Evolutionary conservation across 1,140 invertebrate species (phyloP), one percentile per base, ranked within the genome.

Genomic region (Euborellia annulipes): DNA sequence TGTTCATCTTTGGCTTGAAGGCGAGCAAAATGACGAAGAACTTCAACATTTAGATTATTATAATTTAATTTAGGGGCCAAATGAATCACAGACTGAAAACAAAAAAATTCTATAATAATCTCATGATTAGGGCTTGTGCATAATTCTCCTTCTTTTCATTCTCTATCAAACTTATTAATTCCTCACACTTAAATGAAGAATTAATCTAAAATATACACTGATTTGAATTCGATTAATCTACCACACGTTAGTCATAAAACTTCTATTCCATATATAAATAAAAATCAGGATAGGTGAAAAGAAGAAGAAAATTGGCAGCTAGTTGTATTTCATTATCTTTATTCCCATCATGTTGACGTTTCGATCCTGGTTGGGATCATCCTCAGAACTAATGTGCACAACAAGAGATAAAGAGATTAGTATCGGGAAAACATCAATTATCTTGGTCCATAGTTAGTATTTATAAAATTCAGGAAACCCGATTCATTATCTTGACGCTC

Each of bases 31-130:
- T 98, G 89, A 52, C 88, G 81, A 55, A 98, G 68, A 4, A 96
- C 77, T 66, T 98, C 94, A 14, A 93, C 86, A 69, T 98, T 97
- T 13, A 98, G 65, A 73, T 98, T 98, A 58, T 97, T 92, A 57
- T 93, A 92, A 68, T 93, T 98, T 41, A 98, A 74, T 67, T 97
- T 98, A 41, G 91, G 79, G 2, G 93, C 89, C 52, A 98, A 68
- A 60, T 89, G 82, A 41, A 98, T 76, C 59, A 97, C 89, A 34
- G 92, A 89, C 72, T 82, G 55, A 21, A 71, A 69, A 59, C 48
- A 19, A 51, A 47, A 50, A 50, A 49, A 36, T 37, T 41, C 23
- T 30, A 39, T 11, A 22, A 34, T 39, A 30, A 45, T 16, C 20
- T 19, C 21, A 46, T 38, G 17, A 30, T n/a, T n/a, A n/a, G n/a